Conservation (phyloP, 2,797 vertebrate genomes). For the Hemibagrus guttatus region DNA sequence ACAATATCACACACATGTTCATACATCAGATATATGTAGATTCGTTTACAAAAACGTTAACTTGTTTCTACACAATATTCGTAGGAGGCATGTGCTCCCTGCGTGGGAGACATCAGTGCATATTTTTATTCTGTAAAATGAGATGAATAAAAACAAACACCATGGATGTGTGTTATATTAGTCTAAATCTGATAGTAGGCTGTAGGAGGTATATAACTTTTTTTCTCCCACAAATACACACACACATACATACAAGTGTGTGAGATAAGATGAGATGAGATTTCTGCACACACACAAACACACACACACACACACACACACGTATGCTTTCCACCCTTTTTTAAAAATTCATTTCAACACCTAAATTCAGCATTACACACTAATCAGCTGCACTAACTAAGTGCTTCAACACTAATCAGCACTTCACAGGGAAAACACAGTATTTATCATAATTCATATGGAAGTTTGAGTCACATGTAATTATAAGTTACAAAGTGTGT, state of each 20-base stretch:
- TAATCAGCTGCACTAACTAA: too few species aligned
- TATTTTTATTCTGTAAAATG: constrained; percentile 10
- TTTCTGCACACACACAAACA: neutral
- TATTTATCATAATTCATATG: neutral
- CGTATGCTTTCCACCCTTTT: neutral
- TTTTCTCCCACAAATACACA: neutral
- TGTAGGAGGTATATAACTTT: neutral
- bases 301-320: neutral
- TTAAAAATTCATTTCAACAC: neutral
- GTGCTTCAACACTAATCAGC: constrained; percentile 9
- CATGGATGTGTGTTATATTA: too few species aligned
- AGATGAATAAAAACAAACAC: neutral
- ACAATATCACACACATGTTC: constrained; percentile 4
- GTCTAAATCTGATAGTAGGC: neutral
- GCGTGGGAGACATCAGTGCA: neutral
- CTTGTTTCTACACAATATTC: neutral
- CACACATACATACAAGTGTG: neutral
- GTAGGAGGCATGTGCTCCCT: neutral
- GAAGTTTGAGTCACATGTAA: neutral
- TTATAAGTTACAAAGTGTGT: neutral
- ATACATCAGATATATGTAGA: neutral
- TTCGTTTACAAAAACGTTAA: neutral
- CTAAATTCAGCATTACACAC: neutral
- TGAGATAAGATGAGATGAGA: too few species aligned
- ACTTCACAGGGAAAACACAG: constrained; percentile 1